Evolutionary conservation across 2,113 vertebrate species (phyloP).

Genomic region (Alexandromys fortis): DNA sequence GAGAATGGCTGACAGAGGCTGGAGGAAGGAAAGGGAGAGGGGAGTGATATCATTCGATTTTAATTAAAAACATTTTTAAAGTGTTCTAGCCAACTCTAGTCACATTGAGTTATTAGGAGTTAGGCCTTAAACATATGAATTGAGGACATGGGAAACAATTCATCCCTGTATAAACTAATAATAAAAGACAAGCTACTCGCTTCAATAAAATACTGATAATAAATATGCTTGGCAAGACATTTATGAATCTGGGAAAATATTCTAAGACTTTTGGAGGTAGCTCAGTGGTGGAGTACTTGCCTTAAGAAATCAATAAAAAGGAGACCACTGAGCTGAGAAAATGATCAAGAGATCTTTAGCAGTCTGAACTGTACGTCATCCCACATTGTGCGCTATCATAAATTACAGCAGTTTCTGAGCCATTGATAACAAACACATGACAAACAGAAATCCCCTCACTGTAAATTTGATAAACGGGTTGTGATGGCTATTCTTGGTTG

Average conservation of each 20-base stretch:
- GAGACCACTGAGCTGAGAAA: background rate
- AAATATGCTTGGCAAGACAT: background rate
- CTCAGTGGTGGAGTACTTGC: background rate
- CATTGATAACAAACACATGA: background rate
- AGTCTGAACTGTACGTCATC: background rate
- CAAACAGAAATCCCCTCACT: background rate
- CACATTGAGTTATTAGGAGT: background rate
- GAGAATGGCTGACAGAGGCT: background rate
- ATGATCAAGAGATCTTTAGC: background rate
- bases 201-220: conserved; percentile 15
- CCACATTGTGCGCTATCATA: background rate
- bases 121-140: background rate
- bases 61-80: background rate
- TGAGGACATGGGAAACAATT: background rate
- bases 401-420: background rate
- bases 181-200: background rate
- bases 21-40: background rate
- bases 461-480: background rate
- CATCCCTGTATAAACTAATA: background rate
- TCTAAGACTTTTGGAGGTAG: too few species aligned
- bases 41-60: too few species aligned
- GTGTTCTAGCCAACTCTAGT: background rate
- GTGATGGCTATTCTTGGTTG: background rate
- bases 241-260: background rate
- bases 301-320: background rate